Conservation (phyloP, 2,113 vertebrate species). For the Arenaria interpres region DNA sequence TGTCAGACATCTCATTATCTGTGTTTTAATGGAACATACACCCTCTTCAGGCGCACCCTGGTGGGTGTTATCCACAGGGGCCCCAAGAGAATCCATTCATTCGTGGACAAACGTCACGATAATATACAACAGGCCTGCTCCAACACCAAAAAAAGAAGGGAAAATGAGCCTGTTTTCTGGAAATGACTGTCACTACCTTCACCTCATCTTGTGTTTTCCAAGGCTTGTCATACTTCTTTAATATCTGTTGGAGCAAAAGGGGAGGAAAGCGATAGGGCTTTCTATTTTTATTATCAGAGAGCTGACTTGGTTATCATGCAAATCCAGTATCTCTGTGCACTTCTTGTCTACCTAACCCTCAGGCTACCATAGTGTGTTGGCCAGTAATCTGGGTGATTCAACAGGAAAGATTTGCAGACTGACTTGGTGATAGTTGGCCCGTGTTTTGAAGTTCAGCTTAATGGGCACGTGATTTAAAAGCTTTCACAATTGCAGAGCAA, state of each 20-base stretch:
- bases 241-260: not conserved
- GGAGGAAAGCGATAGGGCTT: not conserved
- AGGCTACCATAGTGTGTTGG: not conserved
- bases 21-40: not conserved
- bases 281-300: not conserved
- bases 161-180: not conserved
- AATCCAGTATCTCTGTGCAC: not conserved
- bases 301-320: not conserved
- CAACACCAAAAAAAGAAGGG: not conserved
- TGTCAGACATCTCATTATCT: not conserved
- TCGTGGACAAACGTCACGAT: not conserved
- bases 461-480: not conserved
- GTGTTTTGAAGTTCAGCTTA: not conserved
- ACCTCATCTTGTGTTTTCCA: not conserved
- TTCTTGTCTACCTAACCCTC: not conserved
- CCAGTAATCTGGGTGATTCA: not conserved
- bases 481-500: not conserved
- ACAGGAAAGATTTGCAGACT: not conserved
- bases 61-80: not conserved
- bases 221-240: not conserved
- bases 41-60: not conserved
- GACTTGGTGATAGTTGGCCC: not conserved
- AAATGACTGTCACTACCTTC: not conserved
- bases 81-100: not conserved
- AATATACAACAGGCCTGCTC: not conserved